Base-by-base conservation (phyloP, 23 tunicate species). In the Aplidium turbinatum region DNA sequence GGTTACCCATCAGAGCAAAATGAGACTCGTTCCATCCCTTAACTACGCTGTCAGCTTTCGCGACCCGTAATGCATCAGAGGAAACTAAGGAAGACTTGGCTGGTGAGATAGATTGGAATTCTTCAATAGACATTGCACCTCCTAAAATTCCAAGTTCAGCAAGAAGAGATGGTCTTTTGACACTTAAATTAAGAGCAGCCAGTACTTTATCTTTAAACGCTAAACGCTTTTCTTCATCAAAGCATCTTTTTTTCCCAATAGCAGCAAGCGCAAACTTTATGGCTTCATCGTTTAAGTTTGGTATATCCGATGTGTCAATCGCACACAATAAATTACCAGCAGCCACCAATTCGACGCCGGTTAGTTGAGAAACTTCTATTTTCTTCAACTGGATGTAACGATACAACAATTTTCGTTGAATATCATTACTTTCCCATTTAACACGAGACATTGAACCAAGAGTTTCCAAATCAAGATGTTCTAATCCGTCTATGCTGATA, bases 1-100 rank as follows among this genome's bases (percentile, higher is more conserved):
- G 42, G 23, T 47, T 51, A 24, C 84, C 84, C 47, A 79, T 31
- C 20, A 67, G 35, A 32, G 75, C 66, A 35, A 42, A 48, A 34
- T 68, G 77, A n/a, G 45, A 30, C 7, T 33, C 84, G 36, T 70
- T 45, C 27, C 45, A 79, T 11, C 65, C 76, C 31, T 67, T 23
- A 77, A 42, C 11, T 11, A 42, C 16, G 11, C 50, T 11, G 16
- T 16, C 16, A 16, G 50, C 50, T 42, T 11, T 11, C 11, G 16
- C 16, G 11, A 42, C 50, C 11, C 50, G 50, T 9, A 42, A 16
- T 16, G 63, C 63, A 16, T 13, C 16, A 56, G 63, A 23, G 7
- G 63, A 56, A 56, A 56, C 25, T 13, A 42, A 42, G 16, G 50
- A 42, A 9, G 50, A 42, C 11, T 42, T 11, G 11, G 16, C 16